These are phyloP conservation scores for Drosophila ustulata DNA, from an alignment of 2,888 invertebrate species.

Conservation along the genomic window DNA sequence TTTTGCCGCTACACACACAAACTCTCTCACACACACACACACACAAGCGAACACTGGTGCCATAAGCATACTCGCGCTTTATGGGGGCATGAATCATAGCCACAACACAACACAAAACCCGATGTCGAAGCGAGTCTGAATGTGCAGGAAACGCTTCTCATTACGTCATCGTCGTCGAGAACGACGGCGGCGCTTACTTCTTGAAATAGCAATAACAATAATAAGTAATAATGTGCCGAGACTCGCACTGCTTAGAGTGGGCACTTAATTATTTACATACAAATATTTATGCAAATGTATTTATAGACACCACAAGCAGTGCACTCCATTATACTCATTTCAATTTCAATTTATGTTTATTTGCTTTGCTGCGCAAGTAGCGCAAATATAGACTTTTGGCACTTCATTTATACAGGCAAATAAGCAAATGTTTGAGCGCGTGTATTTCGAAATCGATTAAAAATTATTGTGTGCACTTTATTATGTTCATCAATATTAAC, in stretches of 20 bases:
- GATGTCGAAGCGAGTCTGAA: slow-evolving; percentile 23
- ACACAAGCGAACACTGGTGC: no score
- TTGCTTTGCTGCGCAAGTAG: neutral
- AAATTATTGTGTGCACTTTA: neutral
- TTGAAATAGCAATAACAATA: slow-evolving; percentile 4
- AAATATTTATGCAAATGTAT: slow-evolving; percentile 5
- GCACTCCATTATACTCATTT: neutral
- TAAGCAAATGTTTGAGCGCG: neutral
- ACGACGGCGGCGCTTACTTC: slow-evolving; percentile 21
- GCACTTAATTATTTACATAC: slow-evolving; percentile 7
- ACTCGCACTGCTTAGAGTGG: slow-evolving; percentile 11
- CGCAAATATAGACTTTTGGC: neutral
- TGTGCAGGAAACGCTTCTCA: slow-evolving; percentile 41
- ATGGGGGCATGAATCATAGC: slow-evolving; percentile 57
- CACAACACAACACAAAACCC: slow-evolving; percentile 21
- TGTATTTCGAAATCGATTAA: neutral
- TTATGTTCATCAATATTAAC: neutral
- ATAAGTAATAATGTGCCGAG: slow-evolving; percentile 5
- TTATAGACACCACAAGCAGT: neutral
- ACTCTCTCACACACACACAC: neutral
- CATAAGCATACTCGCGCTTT: slow-evolving; percentile 5
- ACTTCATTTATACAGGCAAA: neutral
- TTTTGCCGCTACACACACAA: slow-evolving; percentile 4
- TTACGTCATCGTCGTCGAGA: slow-evolving; percentile 40
- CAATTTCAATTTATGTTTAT: neutral